Percentiles rank a stretch among this genome's conserved stretches.
Evolutionary conservation across 2,888 invertebrate genomes (phyloP).

Genomic region (Rhopalosiphum nymphaeae): DNA sequence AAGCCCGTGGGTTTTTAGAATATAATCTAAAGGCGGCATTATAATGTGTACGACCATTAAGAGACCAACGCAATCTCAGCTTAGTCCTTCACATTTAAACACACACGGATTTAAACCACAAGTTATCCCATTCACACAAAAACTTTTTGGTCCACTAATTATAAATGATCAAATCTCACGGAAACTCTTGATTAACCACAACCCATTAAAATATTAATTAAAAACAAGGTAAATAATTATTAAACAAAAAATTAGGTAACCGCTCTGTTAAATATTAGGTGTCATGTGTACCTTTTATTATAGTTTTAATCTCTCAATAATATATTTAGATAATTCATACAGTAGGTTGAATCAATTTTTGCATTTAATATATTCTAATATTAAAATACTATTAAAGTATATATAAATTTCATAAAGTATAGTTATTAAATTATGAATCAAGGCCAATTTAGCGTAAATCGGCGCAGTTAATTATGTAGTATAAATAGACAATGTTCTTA

Average conservation of each 20-base stretch:
- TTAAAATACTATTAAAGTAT: no score
- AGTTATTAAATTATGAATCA: no score
- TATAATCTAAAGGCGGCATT: slow-evolving; percentile 4
- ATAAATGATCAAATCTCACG: background rate
- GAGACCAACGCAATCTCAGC: background rate
- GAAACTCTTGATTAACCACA: background rate
- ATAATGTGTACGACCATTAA: slow-evolving; percentile 18
- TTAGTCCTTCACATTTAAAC: slow-evolving; percentile 12
- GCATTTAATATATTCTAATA: no score
- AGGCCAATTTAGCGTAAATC: no score
- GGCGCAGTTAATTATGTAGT: no score
- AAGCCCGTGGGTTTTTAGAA: background rate
- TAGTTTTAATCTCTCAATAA: no score
- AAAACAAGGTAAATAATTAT: background rate
- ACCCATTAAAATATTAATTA: background rate
- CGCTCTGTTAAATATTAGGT: background rate
- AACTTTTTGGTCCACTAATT: slow-evolving; percentile 13
- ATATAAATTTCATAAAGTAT: no score
- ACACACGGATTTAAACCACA: slow-evolving; percentile 18
- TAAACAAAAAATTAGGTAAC: background rate
- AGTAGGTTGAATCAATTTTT: no score
- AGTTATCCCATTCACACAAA: background rate
- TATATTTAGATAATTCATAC: no score
- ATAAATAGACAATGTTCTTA: no score
- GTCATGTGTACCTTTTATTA: background rate